Evolutionary conservation across 2,113 vertebrate species (phyloP).

Genomic region (Gila orcuttii): DNA sequence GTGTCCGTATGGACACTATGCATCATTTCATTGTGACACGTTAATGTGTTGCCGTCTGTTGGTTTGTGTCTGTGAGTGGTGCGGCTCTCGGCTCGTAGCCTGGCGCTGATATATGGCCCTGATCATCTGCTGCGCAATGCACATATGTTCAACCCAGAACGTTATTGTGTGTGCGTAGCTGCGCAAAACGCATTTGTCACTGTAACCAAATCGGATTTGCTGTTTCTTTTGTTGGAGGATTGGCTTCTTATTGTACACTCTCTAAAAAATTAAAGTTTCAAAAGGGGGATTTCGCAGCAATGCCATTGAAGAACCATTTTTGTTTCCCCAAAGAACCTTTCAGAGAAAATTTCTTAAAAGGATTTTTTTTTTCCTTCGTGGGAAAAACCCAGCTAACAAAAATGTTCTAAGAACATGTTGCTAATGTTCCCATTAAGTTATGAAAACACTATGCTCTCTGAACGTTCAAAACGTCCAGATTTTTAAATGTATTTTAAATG

Average conservation of each 20-base stretch:
- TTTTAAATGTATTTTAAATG: too few relatives aligned
- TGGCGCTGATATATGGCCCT: conserved; percentile 36
- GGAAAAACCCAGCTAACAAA: too few relatives aligned
- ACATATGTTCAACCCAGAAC: conserved; percentile 12
- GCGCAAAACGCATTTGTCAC: background rate
- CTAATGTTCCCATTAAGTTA: too few relatives aligned
- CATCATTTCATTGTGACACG: conserved; percentile 29
- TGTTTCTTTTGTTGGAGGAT: background rate
- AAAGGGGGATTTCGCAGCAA: background rate
- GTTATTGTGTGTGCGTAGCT: background rate
- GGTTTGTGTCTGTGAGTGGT: conserved; percentile 7
- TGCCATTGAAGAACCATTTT: background rate
- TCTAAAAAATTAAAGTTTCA: background rate
- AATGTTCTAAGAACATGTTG: too few relatives aligned
- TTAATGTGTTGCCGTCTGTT: conserved; percentile 38
- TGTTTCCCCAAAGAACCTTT: background rate
- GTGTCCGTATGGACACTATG: conserved; percentile 2
- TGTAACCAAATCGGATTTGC: background rate
- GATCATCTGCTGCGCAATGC: conserved; percentile 44
- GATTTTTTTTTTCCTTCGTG: too few relatives aligned
- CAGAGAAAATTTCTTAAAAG: background rate
- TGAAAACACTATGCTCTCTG: too few relatives aligned
- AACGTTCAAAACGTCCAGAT: too few relatives aligned
- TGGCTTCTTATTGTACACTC: background rate
- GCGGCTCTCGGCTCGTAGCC: background rate